Conservation (phyloP, 2,113 vertebrate species). For the Amphilophus citrinellus region DNA sequence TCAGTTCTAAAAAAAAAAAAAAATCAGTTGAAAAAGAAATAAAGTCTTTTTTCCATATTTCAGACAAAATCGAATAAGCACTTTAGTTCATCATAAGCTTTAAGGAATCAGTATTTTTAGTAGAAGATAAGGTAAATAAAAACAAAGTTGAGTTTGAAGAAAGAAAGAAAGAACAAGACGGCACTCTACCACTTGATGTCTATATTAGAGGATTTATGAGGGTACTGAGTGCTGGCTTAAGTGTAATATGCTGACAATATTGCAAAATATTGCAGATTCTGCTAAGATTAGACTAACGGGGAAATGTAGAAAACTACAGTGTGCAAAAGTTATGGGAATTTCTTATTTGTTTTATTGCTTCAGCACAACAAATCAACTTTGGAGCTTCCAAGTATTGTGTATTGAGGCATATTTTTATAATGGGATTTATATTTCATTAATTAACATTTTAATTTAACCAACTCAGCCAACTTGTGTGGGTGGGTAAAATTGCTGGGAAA, state of each 20-base stretch:
- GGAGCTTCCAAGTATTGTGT: neutral
- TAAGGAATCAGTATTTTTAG: slow-evolving; percentile 2
- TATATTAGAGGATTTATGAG: slow-evolving; percentile 57
- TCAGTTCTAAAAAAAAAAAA: slow-evolving; percentile 58
- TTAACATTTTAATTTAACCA: neutral
- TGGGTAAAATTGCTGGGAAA: neutral
- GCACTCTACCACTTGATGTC: slow-evolving; percentile 7
- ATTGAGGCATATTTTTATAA: neutral
- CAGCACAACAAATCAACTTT: neutral
- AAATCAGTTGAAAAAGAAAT: slow-evolving; percentile 50
- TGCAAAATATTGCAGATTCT: slow-evolving; percentile 62
- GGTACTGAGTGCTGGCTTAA: slow-evolving; percentile 51
- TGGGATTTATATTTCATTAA: neutral
- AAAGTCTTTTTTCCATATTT: slow-evolving; percentile 28
- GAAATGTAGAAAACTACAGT: slow-evolving; percentile 20
- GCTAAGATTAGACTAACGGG: slow-evolving; percentile 37
- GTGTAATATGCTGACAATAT: slow-evolving; percentile 63
- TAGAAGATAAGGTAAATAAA: slow-evolving; percentile 18
- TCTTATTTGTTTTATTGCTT: slow-evolving; percentile 1
- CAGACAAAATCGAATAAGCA: slow-evolving; percentile 28
- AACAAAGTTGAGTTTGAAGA: neutral
- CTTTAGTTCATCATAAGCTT: slow-evolving; percentile 17
- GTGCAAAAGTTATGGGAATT: neutral
- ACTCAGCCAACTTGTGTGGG: neutral
- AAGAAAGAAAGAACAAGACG: neutral